A percentile compares a stretch with the other conserved stretches of the same genome.
phyloP scores from a whole-genome alignment of 2,888 invertebrate species.

The Lasiommata megera region DNA sequence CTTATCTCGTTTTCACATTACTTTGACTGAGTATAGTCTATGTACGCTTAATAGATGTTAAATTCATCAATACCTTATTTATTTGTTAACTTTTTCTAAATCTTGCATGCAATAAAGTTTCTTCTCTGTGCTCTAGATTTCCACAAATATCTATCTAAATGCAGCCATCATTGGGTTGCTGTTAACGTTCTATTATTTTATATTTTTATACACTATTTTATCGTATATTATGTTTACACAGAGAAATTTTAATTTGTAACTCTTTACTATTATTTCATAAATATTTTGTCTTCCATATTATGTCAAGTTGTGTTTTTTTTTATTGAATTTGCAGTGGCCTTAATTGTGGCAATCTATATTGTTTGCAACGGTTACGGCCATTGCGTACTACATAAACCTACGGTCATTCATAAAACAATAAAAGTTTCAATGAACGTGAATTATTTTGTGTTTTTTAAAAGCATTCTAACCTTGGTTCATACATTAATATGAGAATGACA shows the following conservation, averaged over 20 bases:
- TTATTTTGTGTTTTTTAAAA: too few species aligned
- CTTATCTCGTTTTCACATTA: too few species aligned
- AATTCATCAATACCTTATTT: too few species aligned
- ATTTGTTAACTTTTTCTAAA: too few species aligned
- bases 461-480: too few species aligned
- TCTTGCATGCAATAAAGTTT: too few species aligned
- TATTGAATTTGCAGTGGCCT: background rate
- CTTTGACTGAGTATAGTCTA: too few species aligned
- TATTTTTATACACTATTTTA: conserved; percentile 6
- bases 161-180: conserved; percentile 11
- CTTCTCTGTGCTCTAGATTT: too few species aligned
- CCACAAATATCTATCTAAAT: conserved; percentile 1
- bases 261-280: background rate
- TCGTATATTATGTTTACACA: background rate
- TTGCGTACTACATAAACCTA: background rate
- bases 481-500: too few species aligned
- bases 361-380: background rate
- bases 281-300: background rate
- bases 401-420: background rate
- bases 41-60: too few species aligned
- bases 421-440: too few species aligned
- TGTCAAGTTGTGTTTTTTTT: background rate
- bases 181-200: conserved; percentile 4
- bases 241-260: too few species aligned
- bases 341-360: background rate